Evolutionary conservation across 2,888 invertebrate species (phyloP), one percentile per base, ranked within the genome.

Genomic region (Bhutanitis thaidina): DNA sequence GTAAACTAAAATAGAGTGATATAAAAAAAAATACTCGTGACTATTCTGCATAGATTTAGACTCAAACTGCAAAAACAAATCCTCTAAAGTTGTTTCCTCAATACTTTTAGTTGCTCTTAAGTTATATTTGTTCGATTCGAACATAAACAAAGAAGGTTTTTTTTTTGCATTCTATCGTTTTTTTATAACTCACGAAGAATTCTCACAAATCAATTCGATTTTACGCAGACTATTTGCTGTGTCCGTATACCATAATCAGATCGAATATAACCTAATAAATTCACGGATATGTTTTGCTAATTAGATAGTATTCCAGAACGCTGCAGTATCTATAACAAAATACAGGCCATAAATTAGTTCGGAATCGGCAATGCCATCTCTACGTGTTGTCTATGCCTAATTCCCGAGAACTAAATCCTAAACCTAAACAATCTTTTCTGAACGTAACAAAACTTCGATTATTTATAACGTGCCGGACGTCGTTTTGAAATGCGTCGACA

Each of bases 271-370:
- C 29, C 10, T 29, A 8, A 35, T 27, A 32, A 50, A 50, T 44
- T 29, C 7, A 34, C 25, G 34, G n/a, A 37, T 39, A n/a, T 20
- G 34, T 44, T 50, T 44, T 32, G 15, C 27, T 50, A 50, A 50
- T 44, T 27, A 50, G 44, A 39, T 34, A 35, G 34, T 14, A 39
- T 25, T 41, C 29, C 27, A 8, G 8, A 15, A 9, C 9, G 1
- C 12, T 7, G 13, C 15, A 1, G 27, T 12, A 14, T 39, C 32
- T 36, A 27, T 43, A 30, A 34, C 34, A 5, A 27, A 40, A 30
- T 49, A 37, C 38, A 20, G 49, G 12, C 38, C 10, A 50, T 50
- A 44, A 50, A 50, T 50, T 15, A 38, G 38, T 14, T 27, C 9
- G 15, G n/a, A 37, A 38, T 50, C 49, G 38, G 12, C 20, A 3